Conservation (phyloP, 2,888 invertebrate genomes). For the Mycogona germanica region DNA sequence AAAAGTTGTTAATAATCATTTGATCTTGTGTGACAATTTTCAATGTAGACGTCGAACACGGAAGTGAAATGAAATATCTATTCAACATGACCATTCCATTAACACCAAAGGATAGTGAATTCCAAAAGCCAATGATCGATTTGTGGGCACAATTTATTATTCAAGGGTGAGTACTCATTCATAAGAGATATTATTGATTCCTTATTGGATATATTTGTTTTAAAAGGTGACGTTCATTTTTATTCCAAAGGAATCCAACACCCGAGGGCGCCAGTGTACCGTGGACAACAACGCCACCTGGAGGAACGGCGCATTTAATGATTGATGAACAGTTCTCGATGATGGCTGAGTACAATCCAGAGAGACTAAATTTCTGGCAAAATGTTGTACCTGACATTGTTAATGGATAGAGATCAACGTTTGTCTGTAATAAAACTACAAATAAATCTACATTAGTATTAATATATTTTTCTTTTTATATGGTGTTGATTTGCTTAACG, state of each 20-base stretch:
- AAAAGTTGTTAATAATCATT: background rate
- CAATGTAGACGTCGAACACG: slow-evolving; percentile 8
- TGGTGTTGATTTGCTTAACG: too few relatives aligned
- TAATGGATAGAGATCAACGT: too few relatives aligned
- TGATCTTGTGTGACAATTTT: background rate
- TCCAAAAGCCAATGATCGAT: background rate
- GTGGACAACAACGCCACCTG: slow-evolving; percentile 2
- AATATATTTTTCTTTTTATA: too few relatives aligned
- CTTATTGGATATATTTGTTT: too few relatives aligned
- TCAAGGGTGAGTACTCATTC: slow-evolving; percentile 3
- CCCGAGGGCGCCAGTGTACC: background rate
- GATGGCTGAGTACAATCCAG: slow-evolving; percentile 1
- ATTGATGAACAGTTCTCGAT: background rate
- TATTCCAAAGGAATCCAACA: slow-evolving; percentile 10
- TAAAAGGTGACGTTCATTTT: too few relatives aligned
- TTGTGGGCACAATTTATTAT: slow-evolving; percentile 8
- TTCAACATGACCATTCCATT: background rate
- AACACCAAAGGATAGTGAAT: background rate
- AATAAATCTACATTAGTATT: too few relatives aligned
- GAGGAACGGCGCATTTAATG: background rate
- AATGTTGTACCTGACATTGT: slow-evolving; percentile 4
- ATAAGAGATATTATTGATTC: too few relatives aligned
- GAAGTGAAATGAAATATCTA: slow-evolving; percentile 6
- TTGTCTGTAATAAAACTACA: too few relatives aligned
- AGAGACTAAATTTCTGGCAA: slow-evolving; percentile 8